phyloP scores from a whole-genome alignment of 1,140 invertebrate genomes.

The Ostrea denselamellosa region DNA sequence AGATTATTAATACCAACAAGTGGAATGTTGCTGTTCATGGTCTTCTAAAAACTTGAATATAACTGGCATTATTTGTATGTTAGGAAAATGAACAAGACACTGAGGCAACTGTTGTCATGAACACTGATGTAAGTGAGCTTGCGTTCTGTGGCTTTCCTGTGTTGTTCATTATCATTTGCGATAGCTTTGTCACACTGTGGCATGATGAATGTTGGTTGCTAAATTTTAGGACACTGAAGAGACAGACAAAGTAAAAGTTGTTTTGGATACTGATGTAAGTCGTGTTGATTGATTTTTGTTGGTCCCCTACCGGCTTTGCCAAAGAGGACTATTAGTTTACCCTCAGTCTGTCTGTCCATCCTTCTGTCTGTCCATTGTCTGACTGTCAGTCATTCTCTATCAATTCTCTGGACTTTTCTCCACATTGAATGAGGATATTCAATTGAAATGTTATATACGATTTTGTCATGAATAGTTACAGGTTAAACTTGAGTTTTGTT shows the following conservation, averaged over 20 bases:
- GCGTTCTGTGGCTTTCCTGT: neutral
- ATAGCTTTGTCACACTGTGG: neutral
- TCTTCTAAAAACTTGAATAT: neutral
- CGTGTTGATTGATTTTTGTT: neutral
- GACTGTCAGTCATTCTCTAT: too few species aligned
- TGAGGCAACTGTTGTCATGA: neutral
- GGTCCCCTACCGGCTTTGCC: too few species aligned
- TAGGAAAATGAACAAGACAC: neutral
- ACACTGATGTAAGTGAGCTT: neutral
- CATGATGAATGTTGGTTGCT: neutral
- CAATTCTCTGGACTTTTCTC: too few species aligned
- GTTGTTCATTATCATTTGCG: neutral
- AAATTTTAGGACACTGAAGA: neutral
- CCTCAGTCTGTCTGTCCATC: too few species aligned
- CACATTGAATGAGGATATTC: too few species aligned
- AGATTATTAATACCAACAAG: neutral
- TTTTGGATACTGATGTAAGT: neutral
- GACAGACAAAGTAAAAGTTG: neutral
- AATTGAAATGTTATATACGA: too few species aligned
- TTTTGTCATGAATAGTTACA: too few species aligned
- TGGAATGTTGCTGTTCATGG: neutral
- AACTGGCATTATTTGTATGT: neutral
- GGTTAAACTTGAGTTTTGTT: too few species aligned
- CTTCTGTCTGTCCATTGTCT: too few species aligned
- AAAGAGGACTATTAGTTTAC: too few species aligned